Percentiles rank a stretch among this genome's conserved stretches.
Evolutionary conservation across 2,888 invertebrate species (phyloP).

Genomic region (Dolichomitus sp.): DNA sequence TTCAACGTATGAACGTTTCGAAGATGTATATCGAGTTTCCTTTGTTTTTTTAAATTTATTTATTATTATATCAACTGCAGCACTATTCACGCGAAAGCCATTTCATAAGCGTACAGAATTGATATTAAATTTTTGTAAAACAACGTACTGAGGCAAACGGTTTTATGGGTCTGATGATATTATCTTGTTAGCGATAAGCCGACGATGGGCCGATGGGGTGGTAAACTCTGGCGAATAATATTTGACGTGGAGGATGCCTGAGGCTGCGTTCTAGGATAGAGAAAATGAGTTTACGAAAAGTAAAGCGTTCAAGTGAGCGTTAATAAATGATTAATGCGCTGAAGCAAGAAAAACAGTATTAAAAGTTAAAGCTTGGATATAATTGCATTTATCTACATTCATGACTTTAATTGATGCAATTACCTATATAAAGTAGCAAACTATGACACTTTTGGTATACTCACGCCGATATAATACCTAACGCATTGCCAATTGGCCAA

Average conservation of each 20-base stretch:
- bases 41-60: constrained; percentile 12
- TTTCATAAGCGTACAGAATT: background rate
- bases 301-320: constrained; percentile 43
- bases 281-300: constrained; percentile 54
- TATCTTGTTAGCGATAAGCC: constrained; percentile 40
- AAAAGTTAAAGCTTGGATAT: constrained; percentile 14
- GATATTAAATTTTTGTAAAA: background rate
- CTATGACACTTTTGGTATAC: constrained; percentile 40
- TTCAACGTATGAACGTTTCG: constrained; percentile 11
- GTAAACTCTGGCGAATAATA: constrained; percentile 34
- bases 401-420: constrained; percentile 54
- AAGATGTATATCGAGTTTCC: background rate
- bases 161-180: constrained; percentile 20
- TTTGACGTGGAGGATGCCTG: constrained; percentile 14
- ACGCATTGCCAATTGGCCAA: constrained; percentile 55
- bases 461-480: constrained; percentile 47
- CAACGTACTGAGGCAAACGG: constrained; percentile 16
- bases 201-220: constrained; percentile 17
- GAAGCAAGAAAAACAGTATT: constrained; percentile 10
- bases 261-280: constrained; percentile 12
- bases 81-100: background rate
- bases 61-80: background rate
- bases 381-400: constrained; percentile 31
- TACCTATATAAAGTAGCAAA: constrained; percentile 24
- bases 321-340: constrained; percentile 34